These are phyloP conservation scores for Pardalotus punctatus DNA, from an alignment of 2,113 vertebrate species.

Conservation along the genomic window DNA sequence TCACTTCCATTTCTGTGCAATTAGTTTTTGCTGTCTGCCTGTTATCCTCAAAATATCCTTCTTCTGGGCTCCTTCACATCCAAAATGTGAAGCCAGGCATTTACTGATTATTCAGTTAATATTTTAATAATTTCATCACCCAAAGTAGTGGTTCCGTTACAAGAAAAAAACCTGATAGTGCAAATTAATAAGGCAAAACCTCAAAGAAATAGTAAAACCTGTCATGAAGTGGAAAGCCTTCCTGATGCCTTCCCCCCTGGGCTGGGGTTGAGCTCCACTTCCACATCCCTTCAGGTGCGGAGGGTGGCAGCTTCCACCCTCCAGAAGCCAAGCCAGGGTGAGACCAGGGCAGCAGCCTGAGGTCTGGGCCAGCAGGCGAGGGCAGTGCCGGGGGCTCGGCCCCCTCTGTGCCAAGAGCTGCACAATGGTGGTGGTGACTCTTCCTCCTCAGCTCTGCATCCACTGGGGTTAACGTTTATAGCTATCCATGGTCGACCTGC, in stretches of 20 bases:
- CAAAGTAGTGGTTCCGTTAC: not conserved
- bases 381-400: not conserved
- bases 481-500: not conserved
- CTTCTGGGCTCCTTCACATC: not conserved
- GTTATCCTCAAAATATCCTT: not conserved
- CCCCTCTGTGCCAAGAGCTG: accelerated
- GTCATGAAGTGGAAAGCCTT: not conserved
- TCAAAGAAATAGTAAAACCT: not conserved
- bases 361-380: accelerated
- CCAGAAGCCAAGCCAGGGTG: accelerated
- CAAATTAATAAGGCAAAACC: not conserved
- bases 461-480: accelerated
- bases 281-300: not conserved
- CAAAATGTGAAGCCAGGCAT: not conserved
- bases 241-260: not conserved
- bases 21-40: not conserved
- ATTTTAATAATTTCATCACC: not conserved
- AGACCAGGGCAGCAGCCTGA: not conserved
- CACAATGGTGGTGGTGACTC: accelerated
- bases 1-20: not conserved
- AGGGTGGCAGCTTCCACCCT: too few relatives aligned
- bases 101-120: not conserved
- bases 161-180: not conserved
- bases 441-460: not conserved
- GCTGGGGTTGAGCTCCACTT: not conserved